Conservation (phyloP, 2,888 invertebrate genomes). For the Pediacus dermestoides region DNA sequence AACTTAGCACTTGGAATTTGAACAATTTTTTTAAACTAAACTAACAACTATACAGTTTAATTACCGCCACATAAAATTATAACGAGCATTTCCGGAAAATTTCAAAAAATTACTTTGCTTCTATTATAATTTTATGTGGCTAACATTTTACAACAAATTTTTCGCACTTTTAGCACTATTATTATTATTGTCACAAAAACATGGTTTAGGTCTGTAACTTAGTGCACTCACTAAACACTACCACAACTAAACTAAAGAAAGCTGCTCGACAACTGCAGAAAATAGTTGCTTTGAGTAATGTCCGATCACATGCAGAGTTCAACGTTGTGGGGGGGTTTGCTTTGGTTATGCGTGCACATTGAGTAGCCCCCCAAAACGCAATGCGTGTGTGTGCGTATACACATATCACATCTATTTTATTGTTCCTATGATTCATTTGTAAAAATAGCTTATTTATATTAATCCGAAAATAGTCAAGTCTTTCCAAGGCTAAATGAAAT, state of each 20-base stretch:
- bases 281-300: too few species aligned
- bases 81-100: background rate
- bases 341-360: conserved; percentile 14
- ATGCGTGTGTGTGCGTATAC: conserved; percentile 32
- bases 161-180: too few species aligned
- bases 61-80: conserved; percentile 34
- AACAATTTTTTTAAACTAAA: conserved; percentile 21
- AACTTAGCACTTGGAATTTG: conserved; percentile 30
- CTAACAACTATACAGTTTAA: conserved; percentile 33
- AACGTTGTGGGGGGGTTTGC: conserved; percentile 17
- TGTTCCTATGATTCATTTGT: conserved; percentile 29
- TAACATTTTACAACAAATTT: too few species aligned
- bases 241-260: too few species aligned
- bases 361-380: conserved; percentile 24
- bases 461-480: conserved; percentile 20
- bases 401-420: too few species aligned
- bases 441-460: conserved; percentile 19
- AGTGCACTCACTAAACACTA: too few species aligned
- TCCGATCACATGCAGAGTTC: conserved; percentile 11
- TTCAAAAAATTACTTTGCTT: conserved; percentile 1
- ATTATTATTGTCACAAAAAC: too few species aligned
- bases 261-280: too few species aligned
- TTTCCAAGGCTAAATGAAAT: conserved; percentile 14
- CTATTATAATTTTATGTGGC: conserved; percentile 30
- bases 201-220: too few species aligned